These are phyloP conservation scores for Synanthedon formicaeformis DNA, from an alignment of 2,888 invertebrate genomes.

Conservation along the genomic window DNA sequence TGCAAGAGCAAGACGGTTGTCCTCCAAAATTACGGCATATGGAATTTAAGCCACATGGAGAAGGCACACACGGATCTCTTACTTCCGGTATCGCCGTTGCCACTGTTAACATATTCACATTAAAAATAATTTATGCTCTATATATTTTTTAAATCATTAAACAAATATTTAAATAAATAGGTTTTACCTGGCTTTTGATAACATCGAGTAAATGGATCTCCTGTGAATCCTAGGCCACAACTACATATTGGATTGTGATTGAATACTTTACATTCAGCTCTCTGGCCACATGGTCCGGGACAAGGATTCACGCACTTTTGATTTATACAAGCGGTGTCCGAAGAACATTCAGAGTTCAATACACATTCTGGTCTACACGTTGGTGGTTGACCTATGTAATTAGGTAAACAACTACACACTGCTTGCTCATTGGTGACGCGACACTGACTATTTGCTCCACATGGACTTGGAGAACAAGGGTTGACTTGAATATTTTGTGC, in stretches of 20 bases:
- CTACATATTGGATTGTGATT: conserved; percentile 80
- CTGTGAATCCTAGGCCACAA: conserved; percentile 72
- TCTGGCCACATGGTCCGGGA: conserved; percentile 77
- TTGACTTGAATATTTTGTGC: conserved; percentile 50
- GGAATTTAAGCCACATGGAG: conserved; percentile 76
- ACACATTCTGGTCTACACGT: conserved; percentile 77
- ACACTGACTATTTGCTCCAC: conserved; percentile 74
- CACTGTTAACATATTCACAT: conserved; percentile 15
- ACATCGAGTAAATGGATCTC: conserved; percentile 78
- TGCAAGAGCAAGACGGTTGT: conserved; percentile 73
- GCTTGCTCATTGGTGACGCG: conserved; percentile 70
- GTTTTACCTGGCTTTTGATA: conserved; percentile 61
- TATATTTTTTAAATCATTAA: not conserved
- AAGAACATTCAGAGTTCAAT: conserved; percentile 75
- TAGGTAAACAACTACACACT: conserved; percentile 78
- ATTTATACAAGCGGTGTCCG: conserved; percentile 74
- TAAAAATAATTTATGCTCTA: not conserved
- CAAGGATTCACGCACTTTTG: conserved; percentile 80
- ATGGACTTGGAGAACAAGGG: conserved; percentile 71
- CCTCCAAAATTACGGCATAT: conserved; percentile 68
- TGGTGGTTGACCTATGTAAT: conserved; percentile 77
- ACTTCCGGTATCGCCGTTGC: conserved; percentile 28
- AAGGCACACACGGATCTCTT: conserved; percentile 74
- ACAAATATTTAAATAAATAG: not conserved
- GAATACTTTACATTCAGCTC: conserved; percentile 77